Base-by-base conservation (phyloP, 2,797 vertebrate species). In the Tragelaphus oryx region DNA sequence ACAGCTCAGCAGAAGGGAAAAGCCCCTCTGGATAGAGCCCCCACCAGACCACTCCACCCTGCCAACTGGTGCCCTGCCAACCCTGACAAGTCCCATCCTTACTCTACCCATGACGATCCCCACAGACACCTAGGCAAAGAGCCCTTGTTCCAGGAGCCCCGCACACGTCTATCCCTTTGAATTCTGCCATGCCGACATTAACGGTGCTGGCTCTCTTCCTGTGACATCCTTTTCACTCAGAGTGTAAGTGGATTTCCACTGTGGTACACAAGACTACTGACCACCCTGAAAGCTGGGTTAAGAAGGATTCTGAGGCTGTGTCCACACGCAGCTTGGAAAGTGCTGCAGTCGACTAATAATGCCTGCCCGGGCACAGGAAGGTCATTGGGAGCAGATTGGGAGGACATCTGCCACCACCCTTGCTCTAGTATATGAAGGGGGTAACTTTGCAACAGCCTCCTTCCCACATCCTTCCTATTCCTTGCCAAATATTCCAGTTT, bases 381-480 rank as follows among this genome's bases (percentile, higher is more conserved):
- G 60, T 6, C 33, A 24, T 0, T n/a, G 22, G 46, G 8, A 0
- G 80, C 20, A 9, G 14, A 68, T 2, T 9, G 3, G 28, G 24
- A 17, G 75, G 87, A n/a, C 6, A 1, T 18, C 6, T 12, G 62
- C 79, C 33, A 41, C 84, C 30, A 52, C 4, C 75, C 30, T 48
- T 12, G 75, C 57, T 65, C 18, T 6, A 37, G 81, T 3, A 3
- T 28, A 74, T 54, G 30, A 26, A 37, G 30, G 20, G 22, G 41
- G n/a, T 3, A 41, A 3, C 50, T 41, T 20, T 20, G 52, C 28
- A 44, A 44, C 24, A 28, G 62, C 41, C 33, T 16, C 57, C 33
- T 62, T 33, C 65, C 91, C 76, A 4, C 0, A 13, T 37, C 54
- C 44, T 44, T 44, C 20, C 50, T 30, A 50, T 26, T 50, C 37